Base-by-base conservation (phyloP, 2,797 vertebrate species). In the Protonibea diacanthus region DNA sequence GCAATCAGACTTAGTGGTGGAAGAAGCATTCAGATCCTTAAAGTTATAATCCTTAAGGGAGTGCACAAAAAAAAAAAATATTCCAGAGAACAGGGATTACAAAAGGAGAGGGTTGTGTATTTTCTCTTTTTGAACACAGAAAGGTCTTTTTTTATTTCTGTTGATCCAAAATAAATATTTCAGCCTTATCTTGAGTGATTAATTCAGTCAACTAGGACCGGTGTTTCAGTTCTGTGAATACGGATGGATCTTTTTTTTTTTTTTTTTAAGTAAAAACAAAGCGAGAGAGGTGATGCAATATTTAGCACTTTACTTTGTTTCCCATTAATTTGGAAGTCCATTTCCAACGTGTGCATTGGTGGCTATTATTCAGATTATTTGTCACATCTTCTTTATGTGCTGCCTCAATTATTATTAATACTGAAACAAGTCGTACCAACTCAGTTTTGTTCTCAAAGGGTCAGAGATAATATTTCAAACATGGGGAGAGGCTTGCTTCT, bases 381-480 rank as follows among this genome's bases (percentile, higher is more conserved):
- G 7, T 21, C 33, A 14, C 56, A 10, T 52, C 5, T 18, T 18
- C 13, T 29, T 55, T 23, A 45, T 27, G 25, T 3, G 2, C 8
- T 27, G 58, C 38, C n/a, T 33, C 33, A 29, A 42, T 60, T n/a
- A 42, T 60, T n/a, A 47, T 61, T 68, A 38, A 52, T 23, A 15
- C 6, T 60, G 47, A 42, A 23, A n/a, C n/a, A 53, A 62, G 33
- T 15, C 61, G n/a, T 27, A 27, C 21, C 21, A 29, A 21, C 5
- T 14, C 6, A 27, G 55, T 59, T 51, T 61, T 15, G 38, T 14
- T 60, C 4, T 65, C 3, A 40, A 18, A 60, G 5, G 17, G 17
- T 52, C 7, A 49, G 25, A 71, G 11, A 48, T 1, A 45, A 1
- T 17, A 12, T 11, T 21, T 21, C 53, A 61, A 51, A 71, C 20